Evolutionary conservation across 1,140 invertebrate genomes (phyloP).

Genomic region (Trichomalopsis sarcophagae): DNA sequence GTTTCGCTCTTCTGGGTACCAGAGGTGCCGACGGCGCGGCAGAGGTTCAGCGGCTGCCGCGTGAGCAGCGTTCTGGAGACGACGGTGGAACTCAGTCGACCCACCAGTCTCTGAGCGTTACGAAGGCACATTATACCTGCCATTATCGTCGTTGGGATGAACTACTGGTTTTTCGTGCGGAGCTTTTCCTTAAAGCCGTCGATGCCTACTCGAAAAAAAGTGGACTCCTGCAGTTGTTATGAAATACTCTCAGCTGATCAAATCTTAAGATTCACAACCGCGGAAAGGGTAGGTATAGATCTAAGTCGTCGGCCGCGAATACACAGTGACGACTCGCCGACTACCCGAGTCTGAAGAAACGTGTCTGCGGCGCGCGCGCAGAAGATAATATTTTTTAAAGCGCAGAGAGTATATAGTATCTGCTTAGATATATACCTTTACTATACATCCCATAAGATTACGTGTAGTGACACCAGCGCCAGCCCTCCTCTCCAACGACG

Average conservation of each 20-base stretch:
- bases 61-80: neutral
- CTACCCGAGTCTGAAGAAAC: too few relatives aligned
- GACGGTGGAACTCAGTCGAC: conserved; percentile 37
- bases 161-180: conserved; percentile 5
- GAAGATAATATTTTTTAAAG: too few relatives aligned
- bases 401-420: too few relatives aligned
- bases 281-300: neutral
- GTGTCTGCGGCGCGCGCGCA: too few relatives aligned
- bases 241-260: conserved; percentile 22
- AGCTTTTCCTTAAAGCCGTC: neutral
- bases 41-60: neutral
- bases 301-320: neutral
- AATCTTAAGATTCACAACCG: too few relatives aligned
- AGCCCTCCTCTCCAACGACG: too few relatives aligned
- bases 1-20: neutral
- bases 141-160: conserved; percentile 49
- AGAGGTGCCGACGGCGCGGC: conserved; percentile 52
- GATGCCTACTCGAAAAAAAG: neutral
- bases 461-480: neutral
- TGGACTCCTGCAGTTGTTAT: neutral
- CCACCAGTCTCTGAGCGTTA: conserved; percentile 46
- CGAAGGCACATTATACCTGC: conserved; percentile 55
- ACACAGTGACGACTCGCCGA: too few relatives aligned
- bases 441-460: too few relatives aligned
- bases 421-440: too few relatives aligned